phyloP scores from a whole-genome alignment of 2,888 invertebrate genomes.

The Monochamus alternatus region DNA sequence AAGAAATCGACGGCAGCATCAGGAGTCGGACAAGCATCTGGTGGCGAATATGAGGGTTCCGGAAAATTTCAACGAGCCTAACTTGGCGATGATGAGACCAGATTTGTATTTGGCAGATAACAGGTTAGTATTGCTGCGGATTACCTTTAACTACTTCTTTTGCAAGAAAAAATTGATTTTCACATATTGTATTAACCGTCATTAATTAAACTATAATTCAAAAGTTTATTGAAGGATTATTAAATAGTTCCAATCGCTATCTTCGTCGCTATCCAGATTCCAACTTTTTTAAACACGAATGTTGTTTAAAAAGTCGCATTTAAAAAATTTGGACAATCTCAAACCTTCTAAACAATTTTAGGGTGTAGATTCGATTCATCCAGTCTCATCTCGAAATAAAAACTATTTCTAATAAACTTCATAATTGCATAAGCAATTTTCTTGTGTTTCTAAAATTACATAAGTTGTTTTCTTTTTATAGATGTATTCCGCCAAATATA shows the following conservation, averaged over 20 bases:
- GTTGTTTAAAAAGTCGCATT: no score
- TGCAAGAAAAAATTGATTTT: no score
- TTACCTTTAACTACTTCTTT: not conserved
- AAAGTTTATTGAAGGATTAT: no score
- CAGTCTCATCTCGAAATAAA: not conserved
- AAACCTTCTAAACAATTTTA: no score
- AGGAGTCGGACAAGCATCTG: not conserved
- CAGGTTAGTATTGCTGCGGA: constrained; percentile 3
- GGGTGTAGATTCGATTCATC: no score
- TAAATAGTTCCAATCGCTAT: no score
- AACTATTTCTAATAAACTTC: no score
- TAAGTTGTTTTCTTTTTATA: not conserved
- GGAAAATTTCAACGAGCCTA: not conserved
- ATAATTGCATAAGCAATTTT: not conserved
- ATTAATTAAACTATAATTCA: no score
- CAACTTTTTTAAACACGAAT: no score
- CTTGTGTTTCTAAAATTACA: not conserved
- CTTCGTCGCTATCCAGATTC: no score
- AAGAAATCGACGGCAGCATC: not conserved
- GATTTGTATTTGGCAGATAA: constrained; percentile 11
- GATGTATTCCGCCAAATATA: constrained; percentile 17
- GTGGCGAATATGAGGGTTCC: constrained; percentile 9
- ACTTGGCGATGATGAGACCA: not conserved
- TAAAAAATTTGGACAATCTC: no score
- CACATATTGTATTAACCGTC: no score